These are phyloP conservation scores for Piprites chloris DNA, from an alignment of 2,113 vertebrate species.

Conservation along the genomic window DNA sequence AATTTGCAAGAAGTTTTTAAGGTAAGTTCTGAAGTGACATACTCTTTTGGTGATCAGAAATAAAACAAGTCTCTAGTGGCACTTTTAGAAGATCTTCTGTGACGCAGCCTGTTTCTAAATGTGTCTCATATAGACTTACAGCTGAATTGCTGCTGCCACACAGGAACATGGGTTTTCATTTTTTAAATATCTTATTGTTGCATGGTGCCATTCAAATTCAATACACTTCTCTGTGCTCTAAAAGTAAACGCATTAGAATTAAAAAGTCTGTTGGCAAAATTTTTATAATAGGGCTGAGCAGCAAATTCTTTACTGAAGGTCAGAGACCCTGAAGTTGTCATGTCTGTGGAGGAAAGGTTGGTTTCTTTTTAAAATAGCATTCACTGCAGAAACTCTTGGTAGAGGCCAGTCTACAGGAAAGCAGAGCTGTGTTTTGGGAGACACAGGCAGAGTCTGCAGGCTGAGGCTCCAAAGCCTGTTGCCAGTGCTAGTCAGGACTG, in stretches of 20 bases:
- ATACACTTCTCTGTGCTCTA: background rate
- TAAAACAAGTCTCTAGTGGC: background rate
- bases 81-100: background rate
- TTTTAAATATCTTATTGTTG: background rate
- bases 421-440: background rate
- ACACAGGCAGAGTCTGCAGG: background rate
- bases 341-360: background rate
- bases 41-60: background rate
- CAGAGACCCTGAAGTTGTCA: background rate
- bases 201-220: background rate
- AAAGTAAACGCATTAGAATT: background rate
- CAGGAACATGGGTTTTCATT: background rate
- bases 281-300: background rate
- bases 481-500: background rate
- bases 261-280: background rate
- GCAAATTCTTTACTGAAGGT: background rate
- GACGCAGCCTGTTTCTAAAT: background rate
- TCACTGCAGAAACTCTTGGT: background rate
- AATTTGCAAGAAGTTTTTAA: background rate
- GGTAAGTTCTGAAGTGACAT: background rate
- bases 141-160: background rate
- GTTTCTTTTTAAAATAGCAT: background rate
- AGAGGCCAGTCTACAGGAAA: background rate
- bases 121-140: background rate
- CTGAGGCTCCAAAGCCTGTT: background rate